These are phyloP conservation scores for Motacilla tschutschensis DNA, from an alignment of 2,113 vertebrate genomes.

Conservation along the genomic window DNA sequence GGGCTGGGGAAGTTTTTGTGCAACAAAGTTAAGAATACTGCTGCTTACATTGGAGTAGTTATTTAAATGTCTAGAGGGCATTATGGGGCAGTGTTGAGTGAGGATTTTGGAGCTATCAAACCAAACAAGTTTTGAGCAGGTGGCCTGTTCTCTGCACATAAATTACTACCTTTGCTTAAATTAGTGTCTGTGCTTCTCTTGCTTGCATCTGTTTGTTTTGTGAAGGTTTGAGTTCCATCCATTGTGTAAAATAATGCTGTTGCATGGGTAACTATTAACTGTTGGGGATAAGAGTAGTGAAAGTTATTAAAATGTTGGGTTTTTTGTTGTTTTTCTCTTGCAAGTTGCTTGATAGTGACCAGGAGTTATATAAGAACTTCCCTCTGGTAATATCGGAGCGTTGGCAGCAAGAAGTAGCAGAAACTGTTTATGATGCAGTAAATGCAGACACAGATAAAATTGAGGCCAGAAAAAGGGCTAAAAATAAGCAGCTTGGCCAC, in stretches of 20 bases:
- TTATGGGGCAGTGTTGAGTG: background rate
- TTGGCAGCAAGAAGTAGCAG: constrained; percentile 97
- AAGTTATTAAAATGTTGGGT: background rate
- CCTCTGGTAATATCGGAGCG: constrained; percentile 97
- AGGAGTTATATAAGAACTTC: constrained; percentile 98
- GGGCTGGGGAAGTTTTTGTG: background rate
- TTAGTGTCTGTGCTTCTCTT: background rate
- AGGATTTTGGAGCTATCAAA: background rate
- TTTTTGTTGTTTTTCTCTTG: constrained; percentile 25
- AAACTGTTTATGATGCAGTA: constrained; percentile 94
- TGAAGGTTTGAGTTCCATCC: background rate
- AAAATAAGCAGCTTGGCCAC: constrained; percentile 96
- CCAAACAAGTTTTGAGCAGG: background rate
- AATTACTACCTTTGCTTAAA: background rate
- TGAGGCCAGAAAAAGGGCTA: constrained; percentile 92
- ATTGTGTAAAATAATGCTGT: background rate
- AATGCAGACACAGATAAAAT: constrained; percentile 95
- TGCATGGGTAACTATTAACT: background rate
- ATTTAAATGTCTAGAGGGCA: background rate
- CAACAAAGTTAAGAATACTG: background rate
- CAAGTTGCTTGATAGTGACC: constrained; percentile 94
- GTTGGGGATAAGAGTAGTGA: background rate
- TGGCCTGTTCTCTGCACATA: background rate
- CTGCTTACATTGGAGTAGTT: background rate
- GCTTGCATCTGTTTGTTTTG: background rate